A percentile compares a stretch with the other conserved stretches of the same genome.
Conservation (phyloP, 2,888 invertebrate genomes). For the Buathra laborator region DNA sequence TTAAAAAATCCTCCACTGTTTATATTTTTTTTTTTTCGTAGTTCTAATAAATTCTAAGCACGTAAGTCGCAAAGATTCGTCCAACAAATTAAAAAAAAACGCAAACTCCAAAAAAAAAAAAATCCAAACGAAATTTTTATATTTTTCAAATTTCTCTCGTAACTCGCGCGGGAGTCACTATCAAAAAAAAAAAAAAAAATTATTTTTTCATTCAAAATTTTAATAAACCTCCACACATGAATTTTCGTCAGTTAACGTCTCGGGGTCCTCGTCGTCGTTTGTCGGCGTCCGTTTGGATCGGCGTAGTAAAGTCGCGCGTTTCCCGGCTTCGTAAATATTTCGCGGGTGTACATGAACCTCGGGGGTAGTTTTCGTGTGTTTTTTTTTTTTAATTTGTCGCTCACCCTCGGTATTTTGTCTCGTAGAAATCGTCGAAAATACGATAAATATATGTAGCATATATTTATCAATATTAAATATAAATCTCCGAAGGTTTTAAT, state of each 20-base stretch:
- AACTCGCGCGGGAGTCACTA: conserved; percentile 59
- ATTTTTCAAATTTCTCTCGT: conserved; percentile 47
- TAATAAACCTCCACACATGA: conserved; percentile 36
- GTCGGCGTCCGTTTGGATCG: conserved; percentile 22
- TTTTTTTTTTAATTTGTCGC: conserved; percentile 19
- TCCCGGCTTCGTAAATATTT: conserved; percentile 9
- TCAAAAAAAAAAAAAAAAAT: conserved; percentile 46
- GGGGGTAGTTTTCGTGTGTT: background rate
- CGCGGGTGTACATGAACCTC: conserved; percentile 2
- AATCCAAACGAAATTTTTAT: too few relatives aligned
- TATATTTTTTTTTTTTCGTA: conserved; percentile 27
- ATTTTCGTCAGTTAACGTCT: conserved; percentile 31
- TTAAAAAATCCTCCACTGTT: conserved; percentile 67
- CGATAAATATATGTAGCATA: background rate
- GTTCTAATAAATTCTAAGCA: background rate
- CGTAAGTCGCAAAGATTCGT: background rate
- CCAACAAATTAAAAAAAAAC: background rate
- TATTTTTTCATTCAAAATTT: conserved; percentile 39
- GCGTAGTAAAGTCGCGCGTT: conserved; percentile 4
- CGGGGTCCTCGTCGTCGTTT: conserved; percentile 27
- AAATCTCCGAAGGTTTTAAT: conserved; percentile 12
- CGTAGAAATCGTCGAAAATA: conserved; percentile 9
- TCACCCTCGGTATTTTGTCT: conserved; percentile 15
- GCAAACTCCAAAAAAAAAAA: background rate
- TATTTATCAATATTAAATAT: background rate